Percentiles rank a stretch among this genome's conserved stretches.
phyloP scores from a whole-genome alignment of 2,113 vertebrate genomes.

The Pelodiscus sinensis region DNA sequence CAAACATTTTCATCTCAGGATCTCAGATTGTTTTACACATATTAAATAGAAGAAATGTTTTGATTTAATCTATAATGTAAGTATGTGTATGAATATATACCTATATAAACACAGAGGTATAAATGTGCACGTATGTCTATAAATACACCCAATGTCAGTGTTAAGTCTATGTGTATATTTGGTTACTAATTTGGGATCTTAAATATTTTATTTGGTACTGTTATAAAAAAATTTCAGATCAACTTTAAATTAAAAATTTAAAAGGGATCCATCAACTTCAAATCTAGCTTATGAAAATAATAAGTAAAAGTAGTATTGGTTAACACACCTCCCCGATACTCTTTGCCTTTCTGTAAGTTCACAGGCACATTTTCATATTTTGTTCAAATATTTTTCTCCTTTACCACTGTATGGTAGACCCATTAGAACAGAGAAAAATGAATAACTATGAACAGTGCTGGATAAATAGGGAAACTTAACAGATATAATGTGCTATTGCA shows the following conservation, averaged over 20 bases:
- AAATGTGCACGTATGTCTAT: background rate
- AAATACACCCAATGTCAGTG: background rate
- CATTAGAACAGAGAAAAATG: background rate
- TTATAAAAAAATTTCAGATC: background rate
- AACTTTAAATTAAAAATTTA: background rate
- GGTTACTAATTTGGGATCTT: background rate
- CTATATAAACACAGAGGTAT: no score
- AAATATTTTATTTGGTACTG: background rate
- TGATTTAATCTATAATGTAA: no score
- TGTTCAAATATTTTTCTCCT: background rate
- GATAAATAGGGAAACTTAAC: conserved; percentile 2
- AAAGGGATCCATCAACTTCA: background rate
- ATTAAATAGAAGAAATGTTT: no score
- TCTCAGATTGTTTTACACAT: background rate
- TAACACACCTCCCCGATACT: background rate
- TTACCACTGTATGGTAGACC: background rate
- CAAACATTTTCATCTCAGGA: background rate
- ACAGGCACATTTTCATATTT: background rate
- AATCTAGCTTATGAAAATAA: background rate
- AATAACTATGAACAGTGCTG: background rate
- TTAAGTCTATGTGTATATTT: background rate
- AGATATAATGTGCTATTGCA: background rate
- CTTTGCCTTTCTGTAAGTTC: background rate
- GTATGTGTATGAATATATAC: no score
- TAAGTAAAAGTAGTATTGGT: background rate